Base-by-base conservation (phyloP, 2,888 invertebrate species). In the Achlya flavicornis region DNA sequence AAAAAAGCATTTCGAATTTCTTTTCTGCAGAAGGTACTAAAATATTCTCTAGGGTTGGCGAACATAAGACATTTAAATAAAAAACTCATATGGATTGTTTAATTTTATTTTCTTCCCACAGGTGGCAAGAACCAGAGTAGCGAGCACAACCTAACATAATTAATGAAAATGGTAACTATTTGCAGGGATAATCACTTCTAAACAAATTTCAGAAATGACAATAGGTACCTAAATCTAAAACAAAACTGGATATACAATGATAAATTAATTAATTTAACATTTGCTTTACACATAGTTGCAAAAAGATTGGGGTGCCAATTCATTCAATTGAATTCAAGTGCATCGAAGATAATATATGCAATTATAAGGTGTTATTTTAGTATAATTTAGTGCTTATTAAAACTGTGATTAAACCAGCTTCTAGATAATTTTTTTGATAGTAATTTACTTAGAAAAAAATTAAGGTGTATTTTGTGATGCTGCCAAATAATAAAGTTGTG, bases 91-190 rank as follows among this genome's bases (percentile, higher is more conserved):
- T 86, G 86, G 84, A 88, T 89, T 85, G 89, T 90, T 90, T 88
- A 85, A 84, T 86, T 91, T 92, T 90, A 90, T 89, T 92, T 86
- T 88, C 88, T 91, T 92, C 86, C 89, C 91, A 90, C 82, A 86
- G 85, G 85, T 91, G 91, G 90, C 91, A 90, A 92, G 88, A 82
- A 87, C 92, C 92, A 92, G 91, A 91, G 93, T 88, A 93, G 92
- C 84, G 87, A 92, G 91, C 88, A 89, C 83, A 88, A 87, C 85
- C 88, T 92, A 92, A 91, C 84, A 60, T 60, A 79, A 84, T 86
- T 59, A 79, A 84, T 86, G 86, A 89, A 90, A 90, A 91, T 93
- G 93, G 93, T 93, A 93, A 93, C 93, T 93, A 92, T 91, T 91
- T 85, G 88, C 91, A 92, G 93, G 93, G 93, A 92, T 86, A 86